These are phyloP conservation scores for Characodon lateralis DNA, from an alignment of 2,797 vertebrate genomes.

Conservation along the genomic window DNA sequence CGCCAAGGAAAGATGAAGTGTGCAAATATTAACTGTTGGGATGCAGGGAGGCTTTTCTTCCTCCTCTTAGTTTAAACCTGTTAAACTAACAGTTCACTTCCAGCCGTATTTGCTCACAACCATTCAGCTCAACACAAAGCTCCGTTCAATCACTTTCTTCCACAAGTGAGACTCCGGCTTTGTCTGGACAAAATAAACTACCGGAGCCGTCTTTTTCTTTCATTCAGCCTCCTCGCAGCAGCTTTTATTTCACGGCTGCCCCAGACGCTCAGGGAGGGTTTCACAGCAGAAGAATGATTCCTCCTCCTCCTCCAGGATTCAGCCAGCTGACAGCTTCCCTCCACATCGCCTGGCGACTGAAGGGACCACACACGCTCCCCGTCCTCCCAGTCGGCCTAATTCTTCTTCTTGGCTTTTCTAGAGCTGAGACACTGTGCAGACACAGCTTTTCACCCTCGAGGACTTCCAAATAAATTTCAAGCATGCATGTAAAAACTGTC, in stretches of 20 bases:
- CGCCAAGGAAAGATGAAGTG: constrained; percentile 7
- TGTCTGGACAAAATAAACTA: constrained; percentile 67
- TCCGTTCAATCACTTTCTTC: constrained; percentile 46
- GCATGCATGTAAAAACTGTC: constrained; percentile 64
- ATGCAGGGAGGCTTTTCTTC: neutral
- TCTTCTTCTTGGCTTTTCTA: constrained; percentile 55
- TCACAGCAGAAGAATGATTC: constrained; percentile 54
- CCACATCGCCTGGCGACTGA: constrained; percentile 55
- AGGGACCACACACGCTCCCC: constrained; percentile 68
- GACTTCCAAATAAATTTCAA: constrained; percentile 72
- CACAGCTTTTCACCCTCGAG: constrained; percentile 56
- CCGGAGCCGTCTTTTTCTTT: constrained; percentile 46
- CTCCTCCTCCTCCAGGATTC: constrained; percentile 41
- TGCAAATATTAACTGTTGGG: constrained; percentile 1
- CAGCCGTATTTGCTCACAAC: constrained; percentile 52
- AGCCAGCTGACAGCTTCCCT: constrained; percentile 61
- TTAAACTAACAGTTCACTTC: constrained; percentile 61
- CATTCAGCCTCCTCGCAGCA: constrained; percentile 45
- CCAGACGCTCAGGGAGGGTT: constrained; percentile 50
- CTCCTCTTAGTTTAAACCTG: constrained; percentile 27
- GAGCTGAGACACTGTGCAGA: constrained; percentile 42
- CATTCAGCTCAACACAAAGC: constrained; percentile 55
- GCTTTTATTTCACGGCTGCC: constrained; percentile 66
- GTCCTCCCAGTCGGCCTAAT: constrained; percentile 39
- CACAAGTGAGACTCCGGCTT: constrained; percentile 47